phyloP scores from a whole-genome alignment of 2,113 vertebrate genomes.

The Elaphurus davidianus region DNA sequence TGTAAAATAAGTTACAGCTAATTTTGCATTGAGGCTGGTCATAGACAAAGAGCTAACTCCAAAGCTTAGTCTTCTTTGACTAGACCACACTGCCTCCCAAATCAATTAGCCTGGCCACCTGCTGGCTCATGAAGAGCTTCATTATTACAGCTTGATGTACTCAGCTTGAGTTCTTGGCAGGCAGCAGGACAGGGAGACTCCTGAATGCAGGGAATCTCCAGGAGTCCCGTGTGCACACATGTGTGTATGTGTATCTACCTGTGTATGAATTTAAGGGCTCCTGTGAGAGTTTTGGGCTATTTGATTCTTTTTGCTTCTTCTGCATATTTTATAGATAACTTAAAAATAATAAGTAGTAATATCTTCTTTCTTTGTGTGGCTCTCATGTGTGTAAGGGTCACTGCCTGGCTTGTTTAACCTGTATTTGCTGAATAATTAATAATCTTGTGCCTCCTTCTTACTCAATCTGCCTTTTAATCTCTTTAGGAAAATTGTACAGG shows the following conservation, averaged over 20 bases:
- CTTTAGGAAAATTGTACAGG: background rate
- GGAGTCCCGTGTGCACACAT: background rate
- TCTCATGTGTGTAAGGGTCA: background rate
- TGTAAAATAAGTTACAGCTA: background rate
- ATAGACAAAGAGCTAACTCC: background rate
- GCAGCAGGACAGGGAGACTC: background rate
- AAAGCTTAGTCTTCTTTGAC: background rate
- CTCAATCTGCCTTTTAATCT: background rate
- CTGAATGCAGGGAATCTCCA: background rate
- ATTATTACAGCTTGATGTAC: background rate
- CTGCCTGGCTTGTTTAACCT: background rate
- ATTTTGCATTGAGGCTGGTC: background rate
- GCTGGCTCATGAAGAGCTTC: constrained; percentile 12
- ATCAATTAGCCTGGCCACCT: constrained; percentile 52
- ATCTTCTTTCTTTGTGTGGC: background rate
- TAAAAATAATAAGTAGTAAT: background rate
- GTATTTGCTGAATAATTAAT: constrained; percentile 22
- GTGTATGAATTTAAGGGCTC: background rate
- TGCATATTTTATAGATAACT: background rate
- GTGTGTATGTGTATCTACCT: background rate
- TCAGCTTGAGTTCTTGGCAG: background rate
- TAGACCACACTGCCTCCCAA: background rate
- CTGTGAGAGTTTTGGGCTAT: background rate
- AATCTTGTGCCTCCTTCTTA: background rate
- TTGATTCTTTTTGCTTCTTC: background rate